Conservation (phyloP, 2,888 invertebrate genomes). For the Cryptocephalus moraei region DNA sequence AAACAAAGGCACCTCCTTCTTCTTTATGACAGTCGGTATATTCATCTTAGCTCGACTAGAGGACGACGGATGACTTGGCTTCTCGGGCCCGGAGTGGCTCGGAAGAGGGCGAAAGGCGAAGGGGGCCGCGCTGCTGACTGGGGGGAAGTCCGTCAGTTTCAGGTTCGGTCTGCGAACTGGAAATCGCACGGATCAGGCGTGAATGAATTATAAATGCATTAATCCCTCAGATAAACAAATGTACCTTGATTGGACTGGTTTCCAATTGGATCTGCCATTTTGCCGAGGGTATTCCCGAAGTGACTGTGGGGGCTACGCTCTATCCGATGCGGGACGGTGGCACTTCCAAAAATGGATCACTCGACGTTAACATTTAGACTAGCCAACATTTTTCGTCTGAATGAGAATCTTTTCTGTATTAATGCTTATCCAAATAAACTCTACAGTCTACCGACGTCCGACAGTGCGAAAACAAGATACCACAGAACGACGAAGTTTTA, state of each 20-base stretch:
- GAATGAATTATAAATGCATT: background rate
- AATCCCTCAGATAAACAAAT: background rate
- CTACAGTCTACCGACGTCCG: too few species aligned
- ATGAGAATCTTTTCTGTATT: too few species aligned
- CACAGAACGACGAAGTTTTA: too few species aligned
- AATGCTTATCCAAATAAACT: too few species aligned
- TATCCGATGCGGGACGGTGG: too few species aligned
- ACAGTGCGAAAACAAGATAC: too few species aligned
- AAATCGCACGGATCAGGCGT: constrained; percentile 4
- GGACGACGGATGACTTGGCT: constrained; percentile 17
- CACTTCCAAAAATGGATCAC: too few species aligned
- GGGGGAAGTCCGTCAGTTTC: constrained; percentile 24
- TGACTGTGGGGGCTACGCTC: too few species aligned
- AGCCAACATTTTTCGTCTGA: too few species aligned
- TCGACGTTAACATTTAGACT: too few species aligned
- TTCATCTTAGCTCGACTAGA: constrained; percentile 33
- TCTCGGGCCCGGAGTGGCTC: constrained; percentile 16
- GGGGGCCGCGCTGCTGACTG: constrained; percentile 17
- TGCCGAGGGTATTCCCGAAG: too few species aligned
- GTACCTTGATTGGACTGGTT: constrained; percentile 47
- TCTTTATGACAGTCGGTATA: constrained; percentile 28
- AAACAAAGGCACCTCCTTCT: constrained; percentile 26
- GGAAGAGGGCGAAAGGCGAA: constrained; percentile 28
- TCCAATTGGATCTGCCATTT: constrained; percentile 66
- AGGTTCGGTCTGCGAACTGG: constrained; percentile 11